Conservation (phyloP, 2,888 invertebrate species). For the Oxystoma pomonae region DNA sequence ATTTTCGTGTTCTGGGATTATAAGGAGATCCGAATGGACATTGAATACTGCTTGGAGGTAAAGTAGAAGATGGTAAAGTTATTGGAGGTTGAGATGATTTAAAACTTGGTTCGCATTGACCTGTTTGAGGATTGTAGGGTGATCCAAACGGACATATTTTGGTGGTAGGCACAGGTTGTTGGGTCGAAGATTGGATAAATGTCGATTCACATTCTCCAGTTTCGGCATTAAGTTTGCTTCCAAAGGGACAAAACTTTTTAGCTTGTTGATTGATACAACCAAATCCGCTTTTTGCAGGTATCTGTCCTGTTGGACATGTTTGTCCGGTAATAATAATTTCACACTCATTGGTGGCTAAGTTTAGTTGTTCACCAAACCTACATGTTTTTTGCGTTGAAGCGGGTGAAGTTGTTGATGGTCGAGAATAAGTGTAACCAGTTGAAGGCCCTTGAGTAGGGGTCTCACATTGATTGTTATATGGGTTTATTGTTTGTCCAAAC, state of each 20-base stretch:
- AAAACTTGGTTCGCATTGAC: conserved; percentile 8
- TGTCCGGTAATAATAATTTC: conserved; percentile 3
- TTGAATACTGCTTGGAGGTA: neutral
- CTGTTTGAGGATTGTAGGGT: conserved; percentile 5
- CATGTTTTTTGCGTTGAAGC: conserved; percentile 11
- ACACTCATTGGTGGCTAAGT: conserved; percentile 15
- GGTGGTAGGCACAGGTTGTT: neutral
- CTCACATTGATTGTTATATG: neutral
- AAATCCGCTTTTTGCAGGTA: conserved; percentile 14
- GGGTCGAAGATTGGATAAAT: neutral
- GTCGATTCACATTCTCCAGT: conserved; percentile 18
- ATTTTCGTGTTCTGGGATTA: conserved; percentile 14
- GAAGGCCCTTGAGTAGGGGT: neutral
- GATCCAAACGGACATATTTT: conserved; percentile 6
- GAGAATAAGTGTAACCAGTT: conserved; percentile 17
- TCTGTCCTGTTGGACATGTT: conserved; percentile 14
- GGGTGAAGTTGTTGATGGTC: conserved; percentile 2
- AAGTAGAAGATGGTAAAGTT: neutral
- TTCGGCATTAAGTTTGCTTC: conserved; percentile 8
- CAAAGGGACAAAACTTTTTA: conserved; percentile 12
- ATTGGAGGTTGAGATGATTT: neutral
- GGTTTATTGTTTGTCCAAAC: neutral
- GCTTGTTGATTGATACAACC: conserved; percentile 18
- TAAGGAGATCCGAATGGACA: conserved; percentile 12
- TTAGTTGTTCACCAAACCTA: conserved; percentile 13